Conservation (phyloP, 1,140 invertebrate genomes). For the Battus philenor region DNA sequence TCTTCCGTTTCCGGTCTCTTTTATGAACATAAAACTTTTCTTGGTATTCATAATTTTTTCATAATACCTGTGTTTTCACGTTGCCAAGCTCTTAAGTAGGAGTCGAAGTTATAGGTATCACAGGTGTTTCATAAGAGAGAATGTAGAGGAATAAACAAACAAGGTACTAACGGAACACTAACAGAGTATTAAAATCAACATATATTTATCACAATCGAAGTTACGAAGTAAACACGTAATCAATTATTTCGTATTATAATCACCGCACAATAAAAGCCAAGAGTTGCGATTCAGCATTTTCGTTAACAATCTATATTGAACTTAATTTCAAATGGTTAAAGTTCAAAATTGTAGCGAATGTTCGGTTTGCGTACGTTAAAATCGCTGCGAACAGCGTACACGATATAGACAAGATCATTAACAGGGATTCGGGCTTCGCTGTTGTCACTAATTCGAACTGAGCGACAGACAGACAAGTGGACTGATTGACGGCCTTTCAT, state of each 20-base stretch:
- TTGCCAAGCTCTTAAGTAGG: no score
- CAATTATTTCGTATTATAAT: background rate
- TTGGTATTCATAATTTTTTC: no score
- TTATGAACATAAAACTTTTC: no score
- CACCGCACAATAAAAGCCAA: background rate
- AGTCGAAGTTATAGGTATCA: no score
- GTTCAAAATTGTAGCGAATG: background rate
- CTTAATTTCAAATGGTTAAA: background rate
- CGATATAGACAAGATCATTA: slow-evolving; percentile 52
- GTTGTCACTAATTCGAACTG: slow-evolving; percentile 60
- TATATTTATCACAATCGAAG: no score
- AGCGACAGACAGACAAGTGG: slow-evolving; percentile 48
- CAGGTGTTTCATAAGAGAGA: no score
- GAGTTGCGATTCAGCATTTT: background rate
- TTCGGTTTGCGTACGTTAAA: background rate
- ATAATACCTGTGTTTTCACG: no score
- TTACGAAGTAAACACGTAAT: no score
- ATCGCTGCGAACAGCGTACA: slow-evolving; percentile 11
- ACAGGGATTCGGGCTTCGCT: slow-evolving; percentile 39
- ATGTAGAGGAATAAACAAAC: no score
- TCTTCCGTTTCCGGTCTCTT: no score
- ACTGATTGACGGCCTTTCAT: slow-evolving; percentile 58
- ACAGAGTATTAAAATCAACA: no score
- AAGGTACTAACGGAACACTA: no score
- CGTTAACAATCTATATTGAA: background rate